A percentile compares a stretch with the other conserved stretches of the same genome.
phyloP scores from a whole-genome alignment of 1,140 invertebrate species.

The Drosophila navojoa region DNA sequence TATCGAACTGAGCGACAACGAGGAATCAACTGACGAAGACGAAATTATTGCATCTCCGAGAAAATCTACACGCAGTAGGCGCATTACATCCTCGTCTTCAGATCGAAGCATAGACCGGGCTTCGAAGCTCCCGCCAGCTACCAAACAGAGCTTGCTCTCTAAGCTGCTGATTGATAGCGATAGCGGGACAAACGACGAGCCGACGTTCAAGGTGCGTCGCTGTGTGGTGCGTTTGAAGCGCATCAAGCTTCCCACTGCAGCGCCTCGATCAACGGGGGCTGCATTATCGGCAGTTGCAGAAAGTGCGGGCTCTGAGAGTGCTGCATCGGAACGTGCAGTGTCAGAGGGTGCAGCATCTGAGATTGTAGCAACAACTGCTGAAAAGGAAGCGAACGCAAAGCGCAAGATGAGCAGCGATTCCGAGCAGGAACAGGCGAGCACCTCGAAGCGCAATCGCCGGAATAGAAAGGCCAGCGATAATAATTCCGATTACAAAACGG shows the following conservation, averaged over 20 bases:
- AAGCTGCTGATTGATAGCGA: conserved; percentile 38
- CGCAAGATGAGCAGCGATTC: conserved; percentile 62
- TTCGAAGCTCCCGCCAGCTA: neutral
- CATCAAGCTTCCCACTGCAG: neutral
- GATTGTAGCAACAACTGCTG: neutral
- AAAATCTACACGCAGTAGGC: neutral
- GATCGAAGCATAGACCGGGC: neutral
- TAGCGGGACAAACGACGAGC: conserved; percentile 14
- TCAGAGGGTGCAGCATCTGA: neutral
- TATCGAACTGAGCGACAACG: conserved; percentile 66
- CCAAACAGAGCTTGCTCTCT: conserved; percentile 27
- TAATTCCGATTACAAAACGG: conserved; percentile 58
- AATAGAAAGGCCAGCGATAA: conserved; percentile 44
- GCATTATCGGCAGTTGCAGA: neutral
- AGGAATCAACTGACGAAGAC: conserved; percentile 21
- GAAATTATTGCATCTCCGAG: neutral
- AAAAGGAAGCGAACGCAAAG: neutral
- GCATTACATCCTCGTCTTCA: conserved; percentile 15
- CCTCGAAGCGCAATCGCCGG: conserved; percentile 44
- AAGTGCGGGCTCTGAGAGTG: neutral
- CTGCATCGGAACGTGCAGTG: neutral
- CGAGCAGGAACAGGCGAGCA: conserved; percentile 62
- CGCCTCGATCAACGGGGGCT: neutral
- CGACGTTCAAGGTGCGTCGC: conserved; percentile 16
- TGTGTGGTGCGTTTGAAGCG: conserved; percentile 65